Conservation (phyloP, 2,888 invertebrate genomes). For the Serripes groenlandicus region DNA sequence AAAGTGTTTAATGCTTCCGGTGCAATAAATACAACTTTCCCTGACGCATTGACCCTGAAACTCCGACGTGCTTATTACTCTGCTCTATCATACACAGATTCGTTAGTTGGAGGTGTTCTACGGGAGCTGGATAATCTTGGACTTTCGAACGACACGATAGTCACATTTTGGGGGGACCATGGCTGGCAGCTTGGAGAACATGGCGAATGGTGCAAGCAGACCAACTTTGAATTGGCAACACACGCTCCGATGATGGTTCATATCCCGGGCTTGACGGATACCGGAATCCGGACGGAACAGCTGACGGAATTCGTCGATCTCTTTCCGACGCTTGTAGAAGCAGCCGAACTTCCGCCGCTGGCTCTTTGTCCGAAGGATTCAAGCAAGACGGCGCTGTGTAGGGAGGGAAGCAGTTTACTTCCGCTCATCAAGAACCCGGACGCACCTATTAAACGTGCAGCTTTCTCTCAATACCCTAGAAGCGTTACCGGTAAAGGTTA, state of each 20-base stretch:
- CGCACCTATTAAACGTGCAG: conserved; percentile 51
- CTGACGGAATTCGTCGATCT: conserved; percentile 77
- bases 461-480: conserved; percentile 72
- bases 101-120: conserved; percentile 61
- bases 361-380: conserved; percentile 68
- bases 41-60: conserved; percentile 55
- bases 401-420: conserved; percentile 72
- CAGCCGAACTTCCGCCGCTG: conserved; percentile 66
- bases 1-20: conserved; percentile 64
- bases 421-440: conserved; percentile 56
- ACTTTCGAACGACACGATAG: conserved; percentile 68
- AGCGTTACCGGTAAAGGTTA: too few species aligned
- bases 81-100: conserved; percentile 65
- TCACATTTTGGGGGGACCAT: conserved; percentile 74
- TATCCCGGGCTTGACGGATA: conserved; percentile 74
- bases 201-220: conserved; percentile 75
- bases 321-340: conserved; percentile 76
- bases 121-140: conserved; percentile 60
- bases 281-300: conserved; percentile 66
- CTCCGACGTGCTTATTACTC: conserved; percentile 73
- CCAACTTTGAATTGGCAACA: conserved; percentile 76
- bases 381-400: conserved; percentile 55
- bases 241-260: conserved; percentile 75
- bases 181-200: conserved; percentile 79
- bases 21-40: conserved; percentile 72